Base-by-base conservation (phyloP, 2,113 vertebrate species). In the Pontoporia blainvillei region DNA sequence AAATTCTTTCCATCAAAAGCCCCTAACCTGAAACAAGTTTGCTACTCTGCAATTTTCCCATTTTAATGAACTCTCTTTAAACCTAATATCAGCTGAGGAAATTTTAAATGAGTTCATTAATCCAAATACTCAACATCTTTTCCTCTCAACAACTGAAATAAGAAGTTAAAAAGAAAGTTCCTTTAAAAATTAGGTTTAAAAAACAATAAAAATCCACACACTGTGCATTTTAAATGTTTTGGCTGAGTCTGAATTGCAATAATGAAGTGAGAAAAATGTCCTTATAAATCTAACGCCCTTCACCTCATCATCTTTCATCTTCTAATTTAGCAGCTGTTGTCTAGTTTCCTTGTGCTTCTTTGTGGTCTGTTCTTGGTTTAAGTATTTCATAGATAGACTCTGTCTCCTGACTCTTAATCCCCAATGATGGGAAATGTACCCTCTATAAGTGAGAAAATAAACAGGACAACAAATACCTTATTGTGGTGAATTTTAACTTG, bases 51-150 rank as follows among this genome's bases (percentile, higher is more conserved):
- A 87, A 27, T 96, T 95, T 79, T 84, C 96, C 15, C 84, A 90
- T 93, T 97, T 97, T 95, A 96, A 90, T 96, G 94, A 96, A 97
- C 82, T 87, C 92, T 78, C 85, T 97, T 97, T 61, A 96, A 89
- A 64, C 87, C 54, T 95, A 83, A 96, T 94, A 96, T 91, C n/a
- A 96, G 67, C 89, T 72, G 64, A 96, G 66, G 86, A 97, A 90
- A 8, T 85, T 87, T 96, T 93, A 93, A 94, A 93, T 93, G 78
- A 95, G 52, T 93, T 92, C 78, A 90, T 95, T 91, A 54, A 17
- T 87, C 25, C 69, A 94, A 95, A 86, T 91, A 82, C 34, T 75
- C 46, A 25, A 44, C 8, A 81, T 49, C 66, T 79, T 95, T 96
- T 94, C 59, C n/a, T 84, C 88, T 52, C 29, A 91, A 91, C 20